Conservation (phyloP, 2,113 vertebrate genomes). For the Dolichallabes microphthalmus region DNA sequence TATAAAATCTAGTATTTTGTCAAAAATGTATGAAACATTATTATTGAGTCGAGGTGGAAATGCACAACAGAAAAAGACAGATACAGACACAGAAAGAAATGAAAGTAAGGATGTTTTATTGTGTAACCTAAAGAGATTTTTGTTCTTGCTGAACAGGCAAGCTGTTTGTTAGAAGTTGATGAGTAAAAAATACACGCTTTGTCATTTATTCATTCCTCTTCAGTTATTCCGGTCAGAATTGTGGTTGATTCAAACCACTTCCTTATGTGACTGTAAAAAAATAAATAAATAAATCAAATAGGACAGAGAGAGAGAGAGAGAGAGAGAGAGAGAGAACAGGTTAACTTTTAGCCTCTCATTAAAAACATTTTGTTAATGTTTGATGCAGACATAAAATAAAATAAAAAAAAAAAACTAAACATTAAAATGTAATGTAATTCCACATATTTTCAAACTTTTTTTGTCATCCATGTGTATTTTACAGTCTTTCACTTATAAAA, state of each 20-base stretch:
- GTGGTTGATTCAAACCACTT: no score
- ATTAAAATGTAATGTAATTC: neutral
- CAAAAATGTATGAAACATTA: neutral
- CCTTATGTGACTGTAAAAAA: no score
- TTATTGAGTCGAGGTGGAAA: neutral
- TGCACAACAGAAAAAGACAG: neutral
- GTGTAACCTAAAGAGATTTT: neutral
- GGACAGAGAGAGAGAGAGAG: neutral
- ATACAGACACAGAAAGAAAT: neutral
- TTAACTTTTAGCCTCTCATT: neutral
- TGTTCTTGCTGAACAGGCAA: neutral
- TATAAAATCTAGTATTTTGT: neutral
- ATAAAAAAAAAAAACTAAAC: neutral
- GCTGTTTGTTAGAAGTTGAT: neutral
- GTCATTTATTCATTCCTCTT: neutral
- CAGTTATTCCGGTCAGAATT: neutral
- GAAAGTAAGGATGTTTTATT: neutral
- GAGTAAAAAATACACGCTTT: neutral
- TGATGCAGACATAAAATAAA: neutral
- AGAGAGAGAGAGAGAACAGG: neutral
- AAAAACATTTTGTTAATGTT: neutral
- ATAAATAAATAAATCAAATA: neutral
- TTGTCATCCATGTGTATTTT: neutral
- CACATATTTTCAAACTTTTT: neutral
- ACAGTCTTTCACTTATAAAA: neutral